Conservation (phyloP, 2,113 vertebrate genomes). For the Murina feae region DNA sequence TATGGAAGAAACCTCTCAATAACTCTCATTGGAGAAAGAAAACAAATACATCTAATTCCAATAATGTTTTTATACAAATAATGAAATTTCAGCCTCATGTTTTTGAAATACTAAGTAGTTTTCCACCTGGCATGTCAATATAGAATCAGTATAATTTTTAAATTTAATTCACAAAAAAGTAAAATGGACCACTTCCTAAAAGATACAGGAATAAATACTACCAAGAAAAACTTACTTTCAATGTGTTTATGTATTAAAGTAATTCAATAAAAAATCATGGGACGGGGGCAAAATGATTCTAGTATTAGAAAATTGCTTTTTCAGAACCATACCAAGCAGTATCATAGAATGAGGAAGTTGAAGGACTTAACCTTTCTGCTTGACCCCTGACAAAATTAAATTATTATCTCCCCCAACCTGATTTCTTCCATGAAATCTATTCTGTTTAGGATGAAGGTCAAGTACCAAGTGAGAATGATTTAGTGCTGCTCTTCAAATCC, state of each 20-base stretch:
- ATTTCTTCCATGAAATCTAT: constrained; percentile 60
- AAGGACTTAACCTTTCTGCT: constrained; percentile 52
- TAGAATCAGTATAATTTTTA: not conserved
- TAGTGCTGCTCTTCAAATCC: constrained; percentile 53
- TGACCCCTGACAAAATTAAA: constrained; percentile 60
- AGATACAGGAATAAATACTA: not conserved
- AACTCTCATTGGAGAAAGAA: not conserved
- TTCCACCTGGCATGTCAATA: not conserved
- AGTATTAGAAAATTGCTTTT: not conserved
- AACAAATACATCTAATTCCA: not conserved
- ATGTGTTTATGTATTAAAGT: not conserved
- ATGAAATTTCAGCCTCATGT: not conserved
- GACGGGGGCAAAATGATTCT: not conserved
- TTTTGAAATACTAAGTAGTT: not conserved
- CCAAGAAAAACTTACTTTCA: not conserved
- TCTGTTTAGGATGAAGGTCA: constrained; percentile 61
- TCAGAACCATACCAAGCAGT: not conserved
- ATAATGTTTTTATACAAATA: not conserved
- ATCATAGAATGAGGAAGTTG: constrained; percentile 38
- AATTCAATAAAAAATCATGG: constrained; percentile 8
- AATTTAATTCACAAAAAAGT: not conserved
- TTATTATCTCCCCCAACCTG: constrained; percentile 49
- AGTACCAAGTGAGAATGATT: constrained; percentile 58
- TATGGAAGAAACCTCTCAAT: not conserved
- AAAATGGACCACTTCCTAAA: not conserved